phyloP scores from a whole-genome alignment of 2,113 vertebrate genomes.

The Hippocampus zosterae region DNA sequence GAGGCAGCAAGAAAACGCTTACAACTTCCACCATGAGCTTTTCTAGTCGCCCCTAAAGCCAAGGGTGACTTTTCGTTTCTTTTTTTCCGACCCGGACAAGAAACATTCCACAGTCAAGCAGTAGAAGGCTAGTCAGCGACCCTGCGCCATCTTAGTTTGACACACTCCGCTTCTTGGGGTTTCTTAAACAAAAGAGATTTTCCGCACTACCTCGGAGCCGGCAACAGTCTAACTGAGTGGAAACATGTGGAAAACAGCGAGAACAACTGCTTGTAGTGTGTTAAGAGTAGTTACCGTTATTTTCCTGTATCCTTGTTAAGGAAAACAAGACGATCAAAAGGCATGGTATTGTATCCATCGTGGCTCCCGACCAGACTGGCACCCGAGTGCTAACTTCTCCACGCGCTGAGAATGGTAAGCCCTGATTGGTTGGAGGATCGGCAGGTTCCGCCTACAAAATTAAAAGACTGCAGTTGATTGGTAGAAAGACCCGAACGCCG shows the following conservation, averaged over 20 bases:
- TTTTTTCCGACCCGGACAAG: slow-evolving; percentile 46
- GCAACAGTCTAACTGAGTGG: slow-evolving; percentile 7
- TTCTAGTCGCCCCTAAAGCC: neutral
- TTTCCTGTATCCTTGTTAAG: slow-evolving; percentile 59
- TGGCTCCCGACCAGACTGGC: slow-evolving; percentile 65
- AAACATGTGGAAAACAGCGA: neutral
- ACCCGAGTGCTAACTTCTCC: slow-evolving; percentile 59
- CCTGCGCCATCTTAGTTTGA: slow-evolving; percentile 79
- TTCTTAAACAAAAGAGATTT: slow-evolving; percentile 65
- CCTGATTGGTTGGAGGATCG: slow-evolving; percentile 53
- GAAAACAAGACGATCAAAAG: slow-evolving; percentile 64
- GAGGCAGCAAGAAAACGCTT: neutral
- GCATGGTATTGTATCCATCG: slow-evolving; percentile 67
- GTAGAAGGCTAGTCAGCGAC: slow-evolving; percentile 64
- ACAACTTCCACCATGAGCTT: neutral
- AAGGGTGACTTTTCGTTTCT: slow-evolving; percentile 34
- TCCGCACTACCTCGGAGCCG: neutral
- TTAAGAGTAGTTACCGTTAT: slow-evolving; percentile 51
- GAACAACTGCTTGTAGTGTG: accelerated
- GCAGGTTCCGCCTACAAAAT: slow-evolving; percentile 60
- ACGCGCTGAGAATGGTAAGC: slow-evolving; percentile 16
- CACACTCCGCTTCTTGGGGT: slow-evolving; percentile 57
- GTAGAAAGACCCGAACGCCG: slow-evolving; percentile 7
- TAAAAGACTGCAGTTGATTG: slow-evolving; percentile 29
- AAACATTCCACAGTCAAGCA: slow-evolving; percentile 68